Percentiles rank a stretch among this genome's conserved stretches.
phyloP scores from a whole-genome alignment of 2,888 invertebrate genomes.

The Synergus gifuensis region DNA sequence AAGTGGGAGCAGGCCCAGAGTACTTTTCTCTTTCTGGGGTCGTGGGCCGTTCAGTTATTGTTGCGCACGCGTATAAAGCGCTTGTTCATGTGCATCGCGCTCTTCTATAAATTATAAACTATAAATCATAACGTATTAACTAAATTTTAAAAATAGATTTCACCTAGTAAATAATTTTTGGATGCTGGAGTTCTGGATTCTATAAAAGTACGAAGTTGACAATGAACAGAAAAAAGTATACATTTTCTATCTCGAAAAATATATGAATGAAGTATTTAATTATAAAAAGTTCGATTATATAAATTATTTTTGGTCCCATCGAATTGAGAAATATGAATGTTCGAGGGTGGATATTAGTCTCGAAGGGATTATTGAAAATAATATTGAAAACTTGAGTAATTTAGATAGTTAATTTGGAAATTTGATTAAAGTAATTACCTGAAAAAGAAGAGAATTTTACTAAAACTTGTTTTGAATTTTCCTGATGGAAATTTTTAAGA shows the following conservation, averaged over 20 bases:
- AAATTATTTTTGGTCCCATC: not conserved
- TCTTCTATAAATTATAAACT: conserved; percentile 18
- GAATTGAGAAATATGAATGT: no score
- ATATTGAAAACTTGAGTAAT: not conserved
- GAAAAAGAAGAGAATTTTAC: no score
- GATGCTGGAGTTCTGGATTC: not conserved
- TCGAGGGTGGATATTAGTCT: not conserved
- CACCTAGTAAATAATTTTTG: conserved; percentile 15
- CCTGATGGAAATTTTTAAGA: not conserved
- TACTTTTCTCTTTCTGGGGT: conserved; percentile 63
- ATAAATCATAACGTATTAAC: not conserved
- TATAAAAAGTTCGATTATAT: no score
- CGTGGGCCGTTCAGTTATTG: conserved; percentile 70
- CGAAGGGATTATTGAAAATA: not conserved
- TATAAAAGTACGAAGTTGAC: conserved; percentile 6
- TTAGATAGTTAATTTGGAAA: not conserved
- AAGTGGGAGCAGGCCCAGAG: conserved; percentile 60
- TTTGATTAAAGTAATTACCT: no score
- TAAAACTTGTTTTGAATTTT: not conserved
- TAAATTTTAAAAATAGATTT: not conserved
- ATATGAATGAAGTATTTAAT: no score
- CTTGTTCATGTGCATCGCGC: conserved; percentile 47
- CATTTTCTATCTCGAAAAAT: not conserved
- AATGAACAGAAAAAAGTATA: not conserved
- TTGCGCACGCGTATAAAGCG: conserved; percentile 65